Evolutionary conservation across 2,113 vertebrate species (phyloP).

Genomic region (Paraplagusia blochii): DNA sequence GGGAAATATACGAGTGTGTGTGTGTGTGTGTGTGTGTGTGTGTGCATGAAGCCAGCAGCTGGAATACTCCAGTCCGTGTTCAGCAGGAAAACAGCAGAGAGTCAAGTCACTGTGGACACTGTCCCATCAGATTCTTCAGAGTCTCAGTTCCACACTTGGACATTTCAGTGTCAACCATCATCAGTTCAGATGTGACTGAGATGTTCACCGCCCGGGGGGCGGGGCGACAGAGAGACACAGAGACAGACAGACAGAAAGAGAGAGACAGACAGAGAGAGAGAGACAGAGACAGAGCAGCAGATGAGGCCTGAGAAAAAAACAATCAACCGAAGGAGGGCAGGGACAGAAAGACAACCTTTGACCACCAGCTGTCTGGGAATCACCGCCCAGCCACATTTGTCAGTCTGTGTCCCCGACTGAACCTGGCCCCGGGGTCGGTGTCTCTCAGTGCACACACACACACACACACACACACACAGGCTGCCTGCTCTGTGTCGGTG

Average conservation of each 20-base stretch:
- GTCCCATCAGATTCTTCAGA: too few species aligned
- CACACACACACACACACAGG: not conserved
- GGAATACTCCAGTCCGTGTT: too few species aligned
- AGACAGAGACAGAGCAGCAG: slow-evolving; percentile 37
- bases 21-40: too few species aligned
- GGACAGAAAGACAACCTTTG: slow-evolving; percentile 67
- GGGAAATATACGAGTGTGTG: too few species aligned
- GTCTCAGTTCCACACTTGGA: too few species aligned
- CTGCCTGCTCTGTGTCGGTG: slow-evolving; percentile 56
- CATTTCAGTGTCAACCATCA: too few species aligned
- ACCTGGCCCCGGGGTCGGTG: slow-evolving; percentile 52
- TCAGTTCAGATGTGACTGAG: too few species aligned
- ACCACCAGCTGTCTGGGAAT: slow-evolving; percentile 71
- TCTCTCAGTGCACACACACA: slow-evolving; percentile 16
- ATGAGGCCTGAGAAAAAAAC: slow-evolving; percentile 58
- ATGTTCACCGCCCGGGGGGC: too few species aligned
- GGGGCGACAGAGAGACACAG: too few species aligned
- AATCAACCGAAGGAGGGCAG: slow-evolving; percentile 62
- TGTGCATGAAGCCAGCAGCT: too few species aligned
- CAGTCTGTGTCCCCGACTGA: slow-evolving; percentile 63
- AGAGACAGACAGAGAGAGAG: slow-evolving; percentile 5
- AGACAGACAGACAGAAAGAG: slow-evolving; percentile 21
- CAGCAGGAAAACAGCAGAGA: too few species aligned
- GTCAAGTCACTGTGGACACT: too few species aligned
- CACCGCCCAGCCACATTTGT: slow-evolving; percentile 55